Evolutionary conservation across 2,888 invertebrate species (phyloP).

Genomic region (Meandrusa payeni): DNA sequence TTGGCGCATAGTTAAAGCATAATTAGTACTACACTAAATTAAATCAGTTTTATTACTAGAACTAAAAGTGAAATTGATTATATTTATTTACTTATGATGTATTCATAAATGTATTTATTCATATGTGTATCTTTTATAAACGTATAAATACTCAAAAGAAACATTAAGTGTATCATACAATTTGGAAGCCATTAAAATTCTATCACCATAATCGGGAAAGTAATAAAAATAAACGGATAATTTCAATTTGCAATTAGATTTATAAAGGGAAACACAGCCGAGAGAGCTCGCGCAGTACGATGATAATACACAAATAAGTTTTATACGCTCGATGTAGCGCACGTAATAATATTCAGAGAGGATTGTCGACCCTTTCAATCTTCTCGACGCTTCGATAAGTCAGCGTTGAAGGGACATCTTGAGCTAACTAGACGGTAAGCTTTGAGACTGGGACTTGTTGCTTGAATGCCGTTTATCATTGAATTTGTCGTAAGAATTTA

Average conservation of each 20-base stretch:
- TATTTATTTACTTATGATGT: too few relatives aligned
- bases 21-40: too few relatives aligned
- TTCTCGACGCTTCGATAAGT: constrained; percentile 22
- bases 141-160: too few relatives aligned
- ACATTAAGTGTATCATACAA: too few relatives aligned
- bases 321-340: constrained; percentile 16
- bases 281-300: constrained; percentile 3
- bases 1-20: too few relatives aligned
- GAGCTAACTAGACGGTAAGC: constrained; percentile 17
- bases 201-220: background rate
- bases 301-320: constrained; percentile 22
- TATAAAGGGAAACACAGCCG: constrained; percentile 1
- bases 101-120: too few relatives aligned
- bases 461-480: constrained; percentile 15
- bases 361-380: constrained; percentile 23
- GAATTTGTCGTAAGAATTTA: constrained; percentile 5
- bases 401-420: constrained; percentile 21
- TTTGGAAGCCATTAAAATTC: too few relatives aligned
- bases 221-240: background rate
- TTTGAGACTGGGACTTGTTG: constrained; percentile 18
- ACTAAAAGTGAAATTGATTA: too few relatives aligned
- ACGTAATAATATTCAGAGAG: constrained; percentile 19
- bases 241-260: constrained; percentile 2
- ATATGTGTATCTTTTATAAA: too few relatives aligned
- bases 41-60: too few relatives aligned